Percentiles rank a stretch among this genome's conserved stretches.
Conservation (phyloP, 2,113 vertebrate species). For the Chitala chitala region DNA sequence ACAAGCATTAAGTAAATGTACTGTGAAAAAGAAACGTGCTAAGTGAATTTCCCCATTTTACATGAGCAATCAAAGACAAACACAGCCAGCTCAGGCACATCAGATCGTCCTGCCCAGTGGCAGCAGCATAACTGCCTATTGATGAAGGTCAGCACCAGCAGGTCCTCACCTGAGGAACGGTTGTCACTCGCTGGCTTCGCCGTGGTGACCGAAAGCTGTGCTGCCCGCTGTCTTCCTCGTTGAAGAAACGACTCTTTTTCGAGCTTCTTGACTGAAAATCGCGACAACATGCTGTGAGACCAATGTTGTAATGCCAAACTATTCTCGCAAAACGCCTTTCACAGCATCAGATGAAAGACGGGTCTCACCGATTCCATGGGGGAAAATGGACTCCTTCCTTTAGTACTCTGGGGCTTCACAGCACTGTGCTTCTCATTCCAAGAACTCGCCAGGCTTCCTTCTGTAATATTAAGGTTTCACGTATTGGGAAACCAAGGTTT, state of each 20-base stretch:
- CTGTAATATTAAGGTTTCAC: constrained; percentile 66
- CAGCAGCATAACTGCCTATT: neutral
- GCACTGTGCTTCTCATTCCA: constrained; percentile 94
- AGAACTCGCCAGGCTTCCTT: constrained; percentile 91
- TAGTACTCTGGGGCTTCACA: constrained; percentile 83
- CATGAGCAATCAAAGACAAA: neutral
- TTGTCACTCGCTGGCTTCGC: constrained; percentile 84
- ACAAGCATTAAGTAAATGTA: neutral
- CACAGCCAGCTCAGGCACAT: no score
- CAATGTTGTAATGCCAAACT: no score
- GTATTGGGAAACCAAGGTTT: constrained; percentile 10
- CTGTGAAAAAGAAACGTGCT: neutral
- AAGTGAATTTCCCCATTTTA: no score
- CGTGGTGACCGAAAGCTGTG: constrained; percentile 83
- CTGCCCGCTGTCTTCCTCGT: constrained; percentile 84
- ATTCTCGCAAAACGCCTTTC: no score
- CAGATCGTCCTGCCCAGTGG: no score
- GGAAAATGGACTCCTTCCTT: constrained; percentile 73
- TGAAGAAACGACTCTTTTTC: constrained; percentile 86
- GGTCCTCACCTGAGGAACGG: constrained; percentile 77
- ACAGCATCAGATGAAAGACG: neutral
- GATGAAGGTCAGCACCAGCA: neutral
- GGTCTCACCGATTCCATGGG: constrained; percentile 78
- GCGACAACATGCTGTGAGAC: no score
- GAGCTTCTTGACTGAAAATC: constrained; percentile 82